Conservation (phyloP, 1,140 invertebrate species). For the Drosophila athabasca region DNA sequence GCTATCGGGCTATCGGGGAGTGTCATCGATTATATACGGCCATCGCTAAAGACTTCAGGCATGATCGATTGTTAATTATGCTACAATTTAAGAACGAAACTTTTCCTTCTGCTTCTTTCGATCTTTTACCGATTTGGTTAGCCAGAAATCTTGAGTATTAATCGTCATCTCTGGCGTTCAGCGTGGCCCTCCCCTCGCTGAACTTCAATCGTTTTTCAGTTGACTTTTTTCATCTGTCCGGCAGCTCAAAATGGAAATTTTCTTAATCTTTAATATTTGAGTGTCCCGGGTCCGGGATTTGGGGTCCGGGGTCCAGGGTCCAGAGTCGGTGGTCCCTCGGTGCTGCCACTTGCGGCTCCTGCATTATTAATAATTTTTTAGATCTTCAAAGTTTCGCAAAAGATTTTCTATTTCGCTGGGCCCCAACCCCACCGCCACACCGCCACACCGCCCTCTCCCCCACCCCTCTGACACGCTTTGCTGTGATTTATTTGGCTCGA, state of each 20-base stretch:
- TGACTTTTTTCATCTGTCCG: not conserved
- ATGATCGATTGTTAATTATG: too few relatives aligned
- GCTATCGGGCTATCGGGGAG: conserved; percentile 5
- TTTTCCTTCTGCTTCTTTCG: too few relatives aligned
- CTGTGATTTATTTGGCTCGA: conserved; percentile 73
- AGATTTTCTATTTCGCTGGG: conserved; percentile 64
- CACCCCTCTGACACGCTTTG: conserved; percentile 16
- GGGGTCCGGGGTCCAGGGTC: not conserved
- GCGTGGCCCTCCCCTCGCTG: not conserved
- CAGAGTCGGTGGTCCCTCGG: conserved; percentile 3
- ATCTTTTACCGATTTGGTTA: too few relatives aligned
- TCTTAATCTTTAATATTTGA: conserved; percentile 43
- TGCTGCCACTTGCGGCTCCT: conserved; percentile 30
- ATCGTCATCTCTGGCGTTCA: too few relatives aligned
- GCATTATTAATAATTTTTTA: conserved; percentile 73
- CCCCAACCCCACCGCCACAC: not conserved
- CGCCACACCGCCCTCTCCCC: not conserved
- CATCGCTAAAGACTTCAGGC: too few relatives aligned
- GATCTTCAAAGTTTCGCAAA: conserved; percentile 61
- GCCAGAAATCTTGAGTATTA: too few relatives aligned
- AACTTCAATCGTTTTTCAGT: conserved; percentile 11
- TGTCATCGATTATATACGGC: conserved; percentile 17
- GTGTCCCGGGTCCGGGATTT: conserved; percentile 6
- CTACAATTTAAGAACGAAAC: too few relatives aligned
- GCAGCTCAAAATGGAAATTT: conserved; percentile 34